Percentiles rank a stretch among this genome's conserved stretches.
These are phyloP conservation scores for Notiomystis cincta DNA, from an alignment of 2,113 vertebrate species.

Conservation along the genomic window DNA sequence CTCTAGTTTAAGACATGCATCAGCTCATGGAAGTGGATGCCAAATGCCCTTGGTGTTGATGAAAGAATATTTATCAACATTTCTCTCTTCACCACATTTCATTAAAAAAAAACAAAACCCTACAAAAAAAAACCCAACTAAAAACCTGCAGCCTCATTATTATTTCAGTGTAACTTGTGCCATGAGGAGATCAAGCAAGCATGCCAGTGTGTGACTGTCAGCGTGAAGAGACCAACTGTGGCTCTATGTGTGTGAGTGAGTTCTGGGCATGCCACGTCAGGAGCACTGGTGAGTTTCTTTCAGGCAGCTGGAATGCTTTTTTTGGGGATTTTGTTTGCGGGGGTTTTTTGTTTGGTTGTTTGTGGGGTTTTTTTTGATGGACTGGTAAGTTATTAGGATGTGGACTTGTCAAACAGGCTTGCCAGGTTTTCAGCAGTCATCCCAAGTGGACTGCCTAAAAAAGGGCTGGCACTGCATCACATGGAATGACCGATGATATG, in stretches of 20 bases:
- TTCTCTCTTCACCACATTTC: background rate
- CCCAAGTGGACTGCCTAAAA: constrained; percentile 65
- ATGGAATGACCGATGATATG: constrained; percentile 75
- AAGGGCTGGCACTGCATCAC: constrained; percentile 75
- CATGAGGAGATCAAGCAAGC: constrained; percentile 60
- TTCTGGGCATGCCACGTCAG: constrained; percentile 5
- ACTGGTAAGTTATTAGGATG: constrained; percentile 53
- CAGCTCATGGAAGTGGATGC: background rate
- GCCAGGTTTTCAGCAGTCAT: constrained; percentile 69
- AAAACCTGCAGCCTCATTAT: constrained; percentile 36
- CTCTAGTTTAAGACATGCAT: background rate
- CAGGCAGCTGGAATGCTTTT: constrained; percentile 57
- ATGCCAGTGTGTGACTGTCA: constrained; percentile 30
- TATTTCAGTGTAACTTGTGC: constrained; percentile 65
- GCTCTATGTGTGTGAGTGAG: background rate
- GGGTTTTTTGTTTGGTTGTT: background rate
- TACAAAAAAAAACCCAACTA: background rate
- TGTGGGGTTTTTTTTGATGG: constrained; percentile 36
- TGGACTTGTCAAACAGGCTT: constrained; percentile 51
- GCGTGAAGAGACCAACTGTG: constrained; percentile 1
- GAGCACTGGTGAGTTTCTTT: constrained; percentile 53
- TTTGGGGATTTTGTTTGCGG: background rate
- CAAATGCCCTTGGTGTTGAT: background rate
- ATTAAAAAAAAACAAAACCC: background rate
- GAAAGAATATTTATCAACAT: background rate